Conservation (phyloP, 2,888 invertebrate species). For the Galerucella calmariensis region DNA sequence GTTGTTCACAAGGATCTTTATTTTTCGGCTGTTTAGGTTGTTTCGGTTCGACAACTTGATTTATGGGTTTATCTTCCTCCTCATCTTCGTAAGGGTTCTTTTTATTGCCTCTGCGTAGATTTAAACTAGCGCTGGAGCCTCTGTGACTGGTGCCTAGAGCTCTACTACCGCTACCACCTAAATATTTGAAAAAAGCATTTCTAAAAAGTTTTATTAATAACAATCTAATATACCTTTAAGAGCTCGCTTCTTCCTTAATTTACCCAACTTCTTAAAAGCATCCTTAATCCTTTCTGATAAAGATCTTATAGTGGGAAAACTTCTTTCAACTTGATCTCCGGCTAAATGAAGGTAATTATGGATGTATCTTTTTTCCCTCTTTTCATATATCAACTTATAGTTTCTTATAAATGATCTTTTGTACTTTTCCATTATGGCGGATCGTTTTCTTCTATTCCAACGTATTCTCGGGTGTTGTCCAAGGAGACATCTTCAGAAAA, state of each 20-base stretch:
- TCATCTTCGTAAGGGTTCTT: conserved; percentile 48
- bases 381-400: conserved; percentile 51
- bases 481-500: conserved; percentile 73
- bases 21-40: conserved; percentile 53
- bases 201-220: background rate
- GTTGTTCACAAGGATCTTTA: conserved; percentile 76
- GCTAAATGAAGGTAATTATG: conserved; percentile 62
- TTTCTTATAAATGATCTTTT: conserved; percentile 57
- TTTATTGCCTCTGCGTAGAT: conserved; percentile 55
- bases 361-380: conserved; percentile 49
- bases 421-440: conserved; percentile 64
- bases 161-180: conserved; percentile 57
- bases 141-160: conserved; percentile 58
- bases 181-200: background rate
- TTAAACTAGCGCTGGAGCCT: conserved; percentile 55
- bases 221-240: conserved; percentile 50
- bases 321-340: conserved; percentile 12
- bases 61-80: conserved; percentile 48
- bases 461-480: conserved; percentile 89
- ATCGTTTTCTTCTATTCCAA: conserved; percentile 79
- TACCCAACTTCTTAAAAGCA: conserved; percentile 17
- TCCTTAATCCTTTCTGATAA: conserved; percentile 32
- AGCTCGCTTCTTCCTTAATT: conserved; percentile 49
- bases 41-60: conserved; percentile 46
- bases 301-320: conserved; percentile 11